Percentiles rank a stretch among this genome's conserved stretches.
Evolutionary conservation across 2,113 vertebrate species (phyloP).

Genomic region (Dipodomys merriami): DNA sequence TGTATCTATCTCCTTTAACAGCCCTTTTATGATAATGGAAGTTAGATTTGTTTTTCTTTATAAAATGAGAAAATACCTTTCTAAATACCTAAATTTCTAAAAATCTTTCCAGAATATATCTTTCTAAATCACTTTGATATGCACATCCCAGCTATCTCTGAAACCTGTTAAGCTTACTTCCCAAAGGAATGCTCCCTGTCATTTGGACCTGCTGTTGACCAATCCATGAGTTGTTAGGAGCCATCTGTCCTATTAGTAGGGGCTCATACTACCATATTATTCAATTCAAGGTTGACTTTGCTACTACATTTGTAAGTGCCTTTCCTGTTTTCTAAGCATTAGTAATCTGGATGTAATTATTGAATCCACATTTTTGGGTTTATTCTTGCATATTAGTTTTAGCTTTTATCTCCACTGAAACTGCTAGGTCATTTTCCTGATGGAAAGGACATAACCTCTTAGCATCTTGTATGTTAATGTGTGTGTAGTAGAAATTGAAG

Average conservation of each 20-base stretch:
- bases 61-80: conserved; percentile 17
- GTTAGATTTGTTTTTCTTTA: conserved; percentile 18
- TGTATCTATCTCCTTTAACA: not conserved
- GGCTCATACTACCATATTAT: not conserved
- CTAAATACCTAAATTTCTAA: too few species aligned
- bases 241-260: not conserved
- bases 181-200: not conserved
- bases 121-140: not conserved
- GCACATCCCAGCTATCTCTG: not conserved
- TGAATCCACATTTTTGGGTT: not conserved
- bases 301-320: not conserved
- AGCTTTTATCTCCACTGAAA: not conserved
- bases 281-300: not conserved
- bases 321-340: conserved; percentile 1
- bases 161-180: not conserved
- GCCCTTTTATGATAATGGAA: not conserved
- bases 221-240: not conserved
- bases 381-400: not conserved
- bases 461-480: too few species aligned
- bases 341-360: not conserved
- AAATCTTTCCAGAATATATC: not conserved
- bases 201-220: not conserved
- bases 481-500: too few species aligned
- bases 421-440: too few species aligned
- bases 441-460: too few species aligned